These are phyloP conservation scores for Gobius niger DNA, from an alignment of 2,113 vertebrate genomes.

Conservation along the genomic window DNA sequence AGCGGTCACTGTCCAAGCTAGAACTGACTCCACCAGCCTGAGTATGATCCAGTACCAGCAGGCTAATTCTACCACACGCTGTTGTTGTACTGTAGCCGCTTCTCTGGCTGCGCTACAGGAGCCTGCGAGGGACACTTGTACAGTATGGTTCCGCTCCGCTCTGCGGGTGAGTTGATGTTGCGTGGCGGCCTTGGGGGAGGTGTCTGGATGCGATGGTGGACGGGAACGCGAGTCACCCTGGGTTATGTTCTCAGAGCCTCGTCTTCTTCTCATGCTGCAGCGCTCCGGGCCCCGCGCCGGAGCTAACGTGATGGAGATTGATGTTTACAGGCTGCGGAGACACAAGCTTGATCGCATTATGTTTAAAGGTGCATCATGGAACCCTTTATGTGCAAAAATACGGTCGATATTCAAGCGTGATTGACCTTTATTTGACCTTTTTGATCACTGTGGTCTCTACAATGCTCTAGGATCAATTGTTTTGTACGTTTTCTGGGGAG, in stretches of 20 bases:
- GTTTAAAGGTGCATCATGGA: no score
- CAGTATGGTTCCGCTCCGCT: conserved; percentile 18
- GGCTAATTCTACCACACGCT: conserved; percentile 44
- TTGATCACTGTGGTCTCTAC: no score
- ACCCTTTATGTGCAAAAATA: no score
- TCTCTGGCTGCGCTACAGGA: conserved; percentile 31
- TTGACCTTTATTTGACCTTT: no score
- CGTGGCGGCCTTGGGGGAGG: conserved; percentile 31
- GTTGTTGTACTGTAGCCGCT: conserved; percentile 18
- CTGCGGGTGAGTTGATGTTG: conserved; percentile 30
- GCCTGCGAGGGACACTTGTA: conserved; percentile 38
- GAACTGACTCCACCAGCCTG: not conserved
- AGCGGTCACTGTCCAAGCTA: not conserved
- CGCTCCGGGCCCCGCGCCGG: not conserved
- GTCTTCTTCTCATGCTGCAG: not conserved
- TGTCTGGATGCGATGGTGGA: conserved; percentile 4
- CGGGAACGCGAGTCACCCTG: conserved; percentile 22
- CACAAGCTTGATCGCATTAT: no score
- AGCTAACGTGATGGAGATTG: conserved; percentile 19
- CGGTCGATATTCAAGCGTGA: no score
- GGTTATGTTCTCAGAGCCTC: conserved; percentile 11
- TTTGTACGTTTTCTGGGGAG: no score
- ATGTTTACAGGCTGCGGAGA: conserved; percentile 7
- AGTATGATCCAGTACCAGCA: conserved; percentile 28
- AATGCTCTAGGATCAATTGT: no score